Evolutionary conservation across 2,888 invertebrate genomes (phyloP).

Genomic region (Desoria tigrina): DNA sequence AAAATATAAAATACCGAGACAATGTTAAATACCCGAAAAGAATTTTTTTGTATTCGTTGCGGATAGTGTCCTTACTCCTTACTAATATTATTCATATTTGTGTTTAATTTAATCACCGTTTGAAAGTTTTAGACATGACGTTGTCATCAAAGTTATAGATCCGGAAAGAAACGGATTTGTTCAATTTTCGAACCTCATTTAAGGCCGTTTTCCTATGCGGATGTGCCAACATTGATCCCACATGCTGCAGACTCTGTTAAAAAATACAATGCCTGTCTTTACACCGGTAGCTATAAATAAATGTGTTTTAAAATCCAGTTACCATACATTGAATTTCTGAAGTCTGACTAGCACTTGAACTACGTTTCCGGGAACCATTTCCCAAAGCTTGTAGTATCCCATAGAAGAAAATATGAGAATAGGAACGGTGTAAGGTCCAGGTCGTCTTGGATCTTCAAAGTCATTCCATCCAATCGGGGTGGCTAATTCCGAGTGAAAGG

Average conservation of each 20-base stretch:
- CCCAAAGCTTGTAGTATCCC: slow-evolving; percentile 49
- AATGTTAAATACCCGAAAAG: too few species aligned
- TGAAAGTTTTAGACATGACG: slow-evolving; percentile 53
- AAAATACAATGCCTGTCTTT: not conserved
- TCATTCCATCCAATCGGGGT: slow-evolving; percentile 52
- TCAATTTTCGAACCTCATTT: slow-evolving; percentile 51
- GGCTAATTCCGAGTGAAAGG: slow-evolving; percentile 50
- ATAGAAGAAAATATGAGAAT: slow-evolving; percentile 48
- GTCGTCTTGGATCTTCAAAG: slow-evolving; percentile 50
- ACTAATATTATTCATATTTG: too few species aligned
- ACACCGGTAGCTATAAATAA: not conserved
- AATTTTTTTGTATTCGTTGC: too few species aligned
- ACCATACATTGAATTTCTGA: slow-evolving; percentile 49
- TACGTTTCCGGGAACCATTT: slow-evolving; percentile 48
- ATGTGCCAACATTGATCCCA: slow-evolving; percentile 44
- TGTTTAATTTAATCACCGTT: slow-evolving; percentile 30
- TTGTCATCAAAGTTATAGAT: slow-evolving; percentile 49
- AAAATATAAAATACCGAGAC: too few species aligned
- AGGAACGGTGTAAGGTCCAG: slow-evolving; percentile 46
- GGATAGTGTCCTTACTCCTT: too few species aligned
- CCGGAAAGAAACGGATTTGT: slow-evolving; percentile 46
- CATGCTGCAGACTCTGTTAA: slow-evolving; percentile 47
- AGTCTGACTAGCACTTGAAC: slow-evolving; percentile 50
- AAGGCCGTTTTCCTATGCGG: slow-evolving; percentile 51
- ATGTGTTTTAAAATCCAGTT: not conserved